Conservation (phyloP, 2,113 vertebrate genomes). For the Barbus barbus region DNA sequence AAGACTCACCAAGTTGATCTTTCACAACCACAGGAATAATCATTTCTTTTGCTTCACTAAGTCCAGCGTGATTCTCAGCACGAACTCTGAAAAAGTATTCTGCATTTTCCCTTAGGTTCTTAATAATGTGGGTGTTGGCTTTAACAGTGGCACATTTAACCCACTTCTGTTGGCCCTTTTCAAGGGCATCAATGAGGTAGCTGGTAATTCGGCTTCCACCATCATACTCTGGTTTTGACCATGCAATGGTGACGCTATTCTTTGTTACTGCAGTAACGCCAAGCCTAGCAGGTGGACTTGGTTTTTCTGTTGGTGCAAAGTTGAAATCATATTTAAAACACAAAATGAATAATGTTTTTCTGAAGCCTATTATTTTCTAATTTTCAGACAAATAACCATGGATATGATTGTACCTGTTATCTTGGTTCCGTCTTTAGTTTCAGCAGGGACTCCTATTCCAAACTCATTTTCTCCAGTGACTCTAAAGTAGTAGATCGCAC, state of each 20-base stretch:
- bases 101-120: constrained; percentile 84
- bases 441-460: constrained; percentile 86
- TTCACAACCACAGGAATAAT: constrained; percentile 91
- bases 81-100: constrained; percentile 97
- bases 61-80: constrained; percentile 95
- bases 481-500: constrained; percentile 93
- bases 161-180: constrained; percentile 96
- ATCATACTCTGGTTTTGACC: constrained; percentile 93
- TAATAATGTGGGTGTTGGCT: constrained; percentile 83
- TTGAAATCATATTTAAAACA: constrained; percentile 27
- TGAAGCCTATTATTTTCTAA: neutral
- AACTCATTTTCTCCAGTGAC: constrained; percentile 93
- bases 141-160: constrained; percentile 89
- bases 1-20: constrained; percentile 83
- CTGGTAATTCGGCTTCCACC: constrained; percentile 91
- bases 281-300: constrained; percentile 90
- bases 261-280: constrained; percentile 89
- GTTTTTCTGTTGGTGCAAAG: constrained; percentile 83
- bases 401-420: constrained; percentile 84
- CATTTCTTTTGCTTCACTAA: constrained; percentile 95
- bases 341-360: neutral
- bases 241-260: constrained; percentile 87
- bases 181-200: constrained; percentile 89
- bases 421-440: constrained; percentile 91
- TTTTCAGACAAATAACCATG: neutral